Evolutionary conservation across 2,797 vertebrate genomes (phyloP), one percentile per base, ranked within the genome.

Genomic region (Chrosomus eos): DNA sequence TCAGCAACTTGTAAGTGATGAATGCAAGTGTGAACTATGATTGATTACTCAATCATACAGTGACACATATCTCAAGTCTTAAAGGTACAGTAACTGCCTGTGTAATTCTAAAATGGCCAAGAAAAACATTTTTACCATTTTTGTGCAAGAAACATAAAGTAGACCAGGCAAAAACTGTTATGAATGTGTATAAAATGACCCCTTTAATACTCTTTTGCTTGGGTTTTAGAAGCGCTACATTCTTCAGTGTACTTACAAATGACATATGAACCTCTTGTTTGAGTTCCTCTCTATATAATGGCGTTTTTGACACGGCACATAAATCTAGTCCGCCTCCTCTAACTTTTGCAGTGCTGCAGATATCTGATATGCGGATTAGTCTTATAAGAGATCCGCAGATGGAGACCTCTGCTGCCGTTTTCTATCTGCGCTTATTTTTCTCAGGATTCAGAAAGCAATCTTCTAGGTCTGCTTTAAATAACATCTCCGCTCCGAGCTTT

Each of bases 291-390:
- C 64, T 36, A 51, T 80, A 26, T 80, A 80, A 80, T 70, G 83
- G 79, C 48, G 19, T 84, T 58, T 83, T 60, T 72, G 66, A 77
- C 81, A 72, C 67, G 23, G 31, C 85, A 78, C 80, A 78, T 80
- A 76, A 83, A 81, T 80, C 79, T 68, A 80, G 45, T 55, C 79
- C 43, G 64, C 78, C 78, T 80, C 45, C 45, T 80, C 14, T 67
- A 80, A 70, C 79, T 70, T 68, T 68, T 80, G 64, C 79, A 80
- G 31, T 36, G 45, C 79, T 80, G 79, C 79, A 70, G 64, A 80
- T 80, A 84, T 88, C 81, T 72, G 75, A 80, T 82, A 83, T 85
- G 33, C 70, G 45, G 73, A 66, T 83, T 38, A 80, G 82, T 83
- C 48, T 62, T 62, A 84, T 72, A 75, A n/a, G 45, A 83, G 67